Evolutionary conservation across 2,113 vertebrate genomes (phyloP), one percentile per base, ranked within the genome.

Genomic region (Thermophis baileyi): DNA sequence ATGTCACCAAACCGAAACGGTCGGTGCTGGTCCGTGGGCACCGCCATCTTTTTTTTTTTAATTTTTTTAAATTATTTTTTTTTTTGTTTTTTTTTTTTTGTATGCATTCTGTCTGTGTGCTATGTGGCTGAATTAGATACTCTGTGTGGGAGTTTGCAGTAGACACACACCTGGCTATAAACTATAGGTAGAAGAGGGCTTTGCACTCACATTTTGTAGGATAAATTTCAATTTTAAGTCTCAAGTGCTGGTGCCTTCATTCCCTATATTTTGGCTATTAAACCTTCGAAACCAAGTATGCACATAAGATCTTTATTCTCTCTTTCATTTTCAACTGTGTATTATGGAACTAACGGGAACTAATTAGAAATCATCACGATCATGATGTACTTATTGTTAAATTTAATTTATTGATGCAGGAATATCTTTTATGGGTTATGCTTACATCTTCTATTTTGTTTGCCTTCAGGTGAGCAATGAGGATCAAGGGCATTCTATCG

Each of bases 41-140:
- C n/a, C n/a, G n/a, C n/a, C n/a, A n/a, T n/a, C n/a, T n/a, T n/a
- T n/a, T n/a, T n/a, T n/a, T n/a, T n/a, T n/a, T n/a, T n/a, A n/a
- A n/a, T n/a, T n/a, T n/a, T n/a, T n/a, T n/a, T n/a, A n/a, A n/a
- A n/a, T n/a, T n/a, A n/a, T n/a, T n/a, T n/a, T n/a, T n/a, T n/a
- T n/a, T n/a, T n/a, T n/a, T n/a, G n/a, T n/a, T n/a, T n/a, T n/a
- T n/a, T n/a, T n/a, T n/a, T n/a, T n/a, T n/a, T n/a, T n/a, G n/a
- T n/a, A n/a, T n/a, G n/a, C n/a, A n/a, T n/a, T n/a, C 93, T 94
- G 91, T 97, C 97, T 96, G 93, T 85, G 4, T 92, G 89, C 95
- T 92, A 44, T 87, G 94, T 46, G 95, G 94, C 97, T 93, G 94
- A 96, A 96, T 97, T 95, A 97, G 96, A 94, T 94, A 91, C 86